These are phyloP conservation scores for Agrotis exclamationis DNA, from an alignment of 2,888 invertebrate species.

Conservation along the genomic window DNA sequence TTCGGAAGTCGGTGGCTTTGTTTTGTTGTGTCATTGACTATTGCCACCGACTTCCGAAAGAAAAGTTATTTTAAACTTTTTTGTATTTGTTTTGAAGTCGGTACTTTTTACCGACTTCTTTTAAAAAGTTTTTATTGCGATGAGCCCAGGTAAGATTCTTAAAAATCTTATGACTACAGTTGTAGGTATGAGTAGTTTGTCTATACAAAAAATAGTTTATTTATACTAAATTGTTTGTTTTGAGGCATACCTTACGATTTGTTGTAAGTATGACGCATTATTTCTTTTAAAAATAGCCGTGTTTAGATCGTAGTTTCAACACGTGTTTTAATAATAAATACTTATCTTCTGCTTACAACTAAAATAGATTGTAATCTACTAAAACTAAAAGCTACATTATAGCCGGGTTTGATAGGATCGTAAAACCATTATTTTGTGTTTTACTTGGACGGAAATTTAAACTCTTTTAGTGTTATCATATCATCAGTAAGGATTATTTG, in stretches of 20 bases:
- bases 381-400: slow-evolving; percentile 17
- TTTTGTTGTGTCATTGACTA: too few species aligned
- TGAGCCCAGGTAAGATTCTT: not conserved
- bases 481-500: too few species aligned
- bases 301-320: slow-evolving; percentile 16
- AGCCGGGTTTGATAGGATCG: slow-evolving; percentile 16
- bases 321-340: slow-evolving; percentile 40
- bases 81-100: too few species aligned
- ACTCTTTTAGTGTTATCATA: not conserved
- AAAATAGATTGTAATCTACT: slow-evolving; percentile 43
- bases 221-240: slow-evolving; percentile 2
- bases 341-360: slow-evolving; percentile 31
- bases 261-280: slow-evolving; percentile 31
- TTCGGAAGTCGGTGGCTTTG: too few species aligned
- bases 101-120: too few species aligned
- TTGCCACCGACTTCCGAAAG: too few species aligned
- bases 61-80: too few species aligned
- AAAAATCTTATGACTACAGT: not conserved
- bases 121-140: too few species aligned
- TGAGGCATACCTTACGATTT: slow-evolving; percentile 6
- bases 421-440: slow-evolving; percentile 15
- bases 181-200: not conserved
- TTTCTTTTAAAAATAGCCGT: slow-evolving; percentile 34
- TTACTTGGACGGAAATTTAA: not conserved
- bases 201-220: too few species aligned